These are phyloP conservation scores for Steatocranus sp. DNA, from an alignment of 2,797 vertebrate species.

Conservation along the genomic window DNA sequence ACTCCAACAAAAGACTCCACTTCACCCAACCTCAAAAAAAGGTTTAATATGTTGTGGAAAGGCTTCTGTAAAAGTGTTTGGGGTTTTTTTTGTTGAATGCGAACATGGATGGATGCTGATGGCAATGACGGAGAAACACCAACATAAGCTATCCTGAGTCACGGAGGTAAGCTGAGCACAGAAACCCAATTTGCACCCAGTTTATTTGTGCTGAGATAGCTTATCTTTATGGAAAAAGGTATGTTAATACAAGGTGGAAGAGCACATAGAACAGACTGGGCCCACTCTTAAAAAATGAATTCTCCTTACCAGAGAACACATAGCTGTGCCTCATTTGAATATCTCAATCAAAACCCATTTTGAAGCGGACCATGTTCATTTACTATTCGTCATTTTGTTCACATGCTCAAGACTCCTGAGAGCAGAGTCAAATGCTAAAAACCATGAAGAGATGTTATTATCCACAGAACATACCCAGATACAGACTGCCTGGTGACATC, in stretches of 20 bases:
- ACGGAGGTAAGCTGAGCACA: neutral
- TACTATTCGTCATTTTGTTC: neutral
- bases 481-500: neutral
- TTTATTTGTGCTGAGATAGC: neutral
- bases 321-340: too few species aligned
- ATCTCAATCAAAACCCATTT: neutral
- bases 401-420: neutral
- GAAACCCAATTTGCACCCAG: neutral
- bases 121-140: neutral
- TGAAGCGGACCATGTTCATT: neutral
- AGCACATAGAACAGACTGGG: neutral
- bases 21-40: neutral
- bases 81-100: neutral
- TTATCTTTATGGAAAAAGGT: neutral
- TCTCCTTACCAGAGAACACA: neutral
- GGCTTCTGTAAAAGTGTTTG: neutral
- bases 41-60: neutral
- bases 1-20: neutral
- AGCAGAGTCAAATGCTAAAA: neutral
- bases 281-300: neutral
- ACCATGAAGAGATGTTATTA: neutral
- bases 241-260: neutral
- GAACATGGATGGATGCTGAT: neutral
- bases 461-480: neutral
- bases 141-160: neutral